Conservation (phyloP, 2,113 vertebrate species). For the Scomber scombrus region DNA sequence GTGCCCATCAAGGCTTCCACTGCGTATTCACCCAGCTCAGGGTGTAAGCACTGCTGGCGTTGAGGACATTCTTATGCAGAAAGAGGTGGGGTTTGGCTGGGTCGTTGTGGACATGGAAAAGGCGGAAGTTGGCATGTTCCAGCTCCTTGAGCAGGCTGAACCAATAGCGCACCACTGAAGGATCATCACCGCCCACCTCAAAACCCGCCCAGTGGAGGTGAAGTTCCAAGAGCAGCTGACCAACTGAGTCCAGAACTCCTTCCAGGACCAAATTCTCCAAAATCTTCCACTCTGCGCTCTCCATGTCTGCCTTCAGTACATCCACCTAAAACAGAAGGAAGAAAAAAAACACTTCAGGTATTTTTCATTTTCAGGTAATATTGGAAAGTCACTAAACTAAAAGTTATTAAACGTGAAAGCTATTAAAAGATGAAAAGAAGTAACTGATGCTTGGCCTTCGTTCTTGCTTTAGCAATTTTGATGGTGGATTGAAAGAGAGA, state of each 20-base stretch:
- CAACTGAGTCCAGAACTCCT: constrained; percentile 90
- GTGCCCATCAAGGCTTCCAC: constrained; percentile 82
- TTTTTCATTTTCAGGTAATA: constrained; percentile 25
- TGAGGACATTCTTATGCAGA: constrained; percentile 90
- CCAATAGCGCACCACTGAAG: constrained; percentile 93
- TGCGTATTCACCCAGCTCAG: constrained; percentile 94
- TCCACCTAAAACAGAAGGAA: constrained; percentile 87
- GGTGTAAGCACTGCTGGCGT: constrained; percentile 92
- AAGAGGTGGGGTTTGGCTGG: constrained; percentile 89
- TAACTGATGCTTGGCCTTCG: constrained; percentile 50
- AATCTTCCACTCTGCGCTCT: constrained; percentile 98
- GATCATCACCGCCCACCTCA: constrained; percentile 93
- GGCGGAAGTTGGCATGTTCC: constrained; percentile 89
- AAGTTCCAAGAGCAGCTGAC: constrained; percentile 93
- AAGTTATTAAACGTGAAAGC: constrained; percentile 27
- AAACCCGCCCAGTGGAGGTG: constrained; percentile 97
- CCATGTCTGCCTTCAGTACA: constrained; percentile 94
- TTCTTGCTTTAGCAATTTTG: constrained; percentile 20
- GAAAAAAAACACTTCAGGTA: constrained; percentile 4
- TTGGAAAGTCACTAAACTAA: not conserved
- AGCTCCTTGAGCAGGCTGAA: constrained; percentile 95
- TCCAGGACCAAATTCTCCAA: constrained; percentile 95
- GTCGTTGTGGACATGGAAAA: constrained; percentile 91
- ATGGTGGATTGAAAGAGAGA: constrained; percentile 52
- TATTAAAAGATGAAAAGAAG: constrained; percentile 54